Conservation (phyloP, 2,888 invertebrate species). For the Cremastinae sp. region DNA sequence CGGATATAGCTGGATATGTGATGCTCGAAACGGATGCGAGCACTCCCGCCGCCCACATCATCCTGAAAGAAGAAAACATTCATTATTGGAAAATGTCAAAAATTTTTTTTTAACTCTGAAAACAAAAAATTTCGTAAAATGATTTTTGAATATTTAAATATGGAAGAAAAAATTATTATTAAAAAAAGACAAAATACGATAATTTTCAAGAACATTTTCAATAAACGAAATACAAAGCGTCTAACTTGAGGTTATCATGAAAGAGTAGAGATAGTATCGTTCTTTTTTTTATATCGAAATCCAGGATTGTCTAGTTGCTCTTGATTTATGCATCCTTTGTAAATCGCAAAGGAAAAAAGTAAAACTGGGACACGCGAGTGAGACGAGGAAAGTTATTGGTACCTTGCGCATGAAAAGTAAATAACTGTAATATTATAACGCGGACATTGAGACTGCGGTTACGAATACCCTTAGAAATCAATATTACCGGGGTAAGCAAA, state of each 20-base stretch:
- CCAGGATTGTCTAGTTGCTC: too few relatives aligned
- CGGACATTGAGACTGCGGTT: constrained; percentile 28
- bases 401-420: constrained; percentile 47
- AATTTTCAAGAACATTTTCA: too few relatives aligned
- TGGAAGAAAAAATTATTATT: too few relatives aligned
- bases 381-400: constrained; percentile 18
- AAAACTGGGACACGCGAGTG: constrained; percentile 39
- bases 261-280: too few relatives aligned
- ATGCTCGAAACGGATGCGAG: constrained; percentile 97
- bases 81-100: not conserved
- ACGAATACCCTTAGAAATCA: constrained; percentile 54
- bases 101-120: too few relatives aligned
- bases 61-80: constrained; percentile 82
- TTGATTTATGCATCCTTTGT: not conserved
- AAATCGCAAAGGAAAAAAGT: not conserved
- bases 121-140: too few relatives aligned
- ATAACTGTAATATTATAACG: constrained; percentile 42
- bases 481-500: constrained; percentile 55
- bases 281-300: not conserved
- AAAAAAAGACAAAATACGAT: too few relatives aligned
- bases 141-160: too few relatives aligned
- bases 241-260: too few relatives aligned
- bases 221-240: too few relatives aligned
- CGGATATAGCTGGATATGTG: constrained; percentile 99
- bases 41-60: constrained; percentile 99